Conservation (phyloP, 2,888 invertebrate species). For the Gerris lacustris region DNA sequence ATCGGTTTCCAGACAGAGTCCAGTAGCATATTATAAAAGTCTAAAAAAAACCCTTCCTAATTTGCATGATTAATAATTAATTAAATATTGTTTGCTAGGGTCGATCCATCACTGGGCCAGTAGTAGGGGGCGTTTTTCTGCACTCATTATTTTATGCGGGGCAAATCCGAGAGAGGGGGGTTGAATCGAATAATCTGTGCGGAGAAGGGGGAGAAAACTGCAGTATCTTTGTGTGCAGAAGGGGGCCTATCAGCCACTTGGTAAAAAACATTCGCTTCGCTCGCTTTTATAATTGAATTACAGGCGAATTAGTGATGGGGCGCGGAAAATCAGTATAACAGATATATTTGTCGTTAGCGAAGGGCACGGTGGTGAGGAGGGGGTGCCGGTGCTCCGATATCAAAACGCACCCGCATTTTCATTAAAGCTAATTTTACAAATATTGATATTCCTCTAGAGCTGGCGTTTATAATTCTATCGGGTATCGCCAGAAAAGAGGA, state of each 20-base stretch:
- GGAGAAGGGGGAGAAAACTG: no score
- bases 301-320: neutral
- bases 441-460: neutral
- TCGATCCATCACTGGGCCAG: neutral
- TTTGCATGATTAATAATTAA: constrained; percentile 5
- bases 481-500: neutral
- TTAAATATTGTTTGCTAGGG: neutral
- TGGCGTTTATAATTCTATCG: neutral
- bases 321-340: neutral
- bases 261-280: neutral
- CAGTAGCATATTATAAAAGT: no score
- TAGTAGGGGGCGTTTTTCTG: no score
- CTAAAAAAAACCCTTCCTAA: neutral
- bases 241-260: no score
- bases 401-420: neutral
- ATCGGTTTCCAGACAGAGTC: no score
- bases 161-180: no score
- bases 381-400: no score
- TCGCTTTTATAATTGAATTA: constrained; percentile 5
- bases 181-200: no score
- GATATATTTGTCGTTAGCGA: constrained; percentile 1
- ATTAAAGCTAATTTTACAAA: constrained; percentile 1
- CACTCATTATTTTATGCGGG: no score
- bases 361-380: neutral
- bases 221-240: no score